Conservation (phyloP, 2,888 invertebrate genomes). For the Tortricodes alternella region DNA sequence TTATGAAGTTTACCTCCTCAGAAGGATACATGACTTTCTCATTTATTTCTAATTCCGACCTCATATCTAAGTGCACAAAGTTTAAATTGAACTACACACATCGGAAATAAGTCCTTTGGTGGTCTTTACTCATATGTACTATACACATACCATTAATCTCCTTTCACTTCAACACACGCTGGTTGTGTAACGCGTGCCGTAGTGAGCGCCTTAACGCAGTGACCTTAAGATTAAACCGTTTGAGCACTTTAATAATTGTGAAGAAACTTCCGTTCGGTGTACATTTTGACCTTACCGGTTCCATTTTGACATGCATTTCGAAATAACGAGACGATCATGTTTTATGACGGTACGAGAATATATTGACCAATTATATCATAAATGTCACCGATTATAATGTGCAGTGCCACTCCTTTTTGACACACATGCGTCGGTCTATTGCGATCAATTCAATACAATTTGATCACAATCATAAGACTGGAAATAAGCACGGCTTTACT, state of each 20-base stretch:
- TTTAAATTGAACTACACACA: no score
- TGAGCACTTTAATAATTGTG: conserved; percentile 37
- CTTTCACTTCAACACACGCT: conserved; percentile 59
- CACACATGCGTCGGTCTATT: no score
- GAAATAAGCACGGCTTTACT: no score
- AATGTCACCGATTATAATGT: background rate
- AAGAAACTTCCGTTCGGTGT: conserved; percentile 27
- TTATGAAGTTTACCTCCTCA: no score
- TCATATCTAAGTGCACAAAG: no score
- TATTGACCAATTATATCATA: background rate
- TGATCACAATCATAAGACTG: no score
- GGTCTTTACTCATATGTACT: background rate
- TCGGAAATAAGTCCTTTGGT: no score
- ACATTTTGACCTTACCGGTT: conserved; percentile 19
- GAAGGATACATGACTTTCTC: no score
- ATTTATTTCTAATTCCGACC: no score
- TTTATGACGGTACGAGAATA: conserved; percentile 7
- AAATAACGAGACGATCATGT: conserved; percentile 15
- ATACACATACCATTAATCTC: conserved; percentile 35
- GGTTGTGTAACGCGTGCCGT: conserved; percentile 55
- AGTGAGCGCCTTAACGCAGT: conserved; percentile 46
- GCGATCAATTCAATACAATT: no score
- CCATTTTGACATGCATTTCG: conserved; percentile 21
- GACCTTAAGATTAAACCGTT: conserved; percentile 52
- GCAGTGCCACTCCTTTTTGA: background rate